phyloP scores from a whole-genome alignment of 2,797 vertebrate genomes.

The Hoplostethus atlanticus region DNA sequence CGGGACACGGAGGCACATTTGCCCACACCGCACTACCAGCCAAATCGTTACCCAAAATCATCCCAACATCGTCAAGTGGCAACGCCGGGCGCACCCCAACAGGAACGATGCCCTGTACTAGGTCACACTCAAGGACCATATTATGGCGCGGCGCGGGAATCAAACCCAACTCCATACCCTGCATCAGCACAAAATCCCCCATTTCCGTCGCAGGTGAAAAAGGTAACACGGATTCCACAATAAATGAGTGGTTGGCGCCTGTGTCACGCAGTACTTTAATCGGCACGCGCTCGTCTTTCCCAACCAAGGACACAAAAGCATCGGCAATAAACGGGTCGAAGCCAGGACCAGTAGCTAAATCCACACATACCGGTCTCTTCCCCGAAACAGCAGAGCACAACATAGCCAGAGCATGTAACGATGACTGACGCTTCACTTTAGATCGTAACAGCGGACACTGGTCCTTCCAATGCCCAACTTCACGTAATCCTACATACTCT shows the following conservation, averaged over 20 bases:
- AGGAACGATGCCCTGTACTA: neutral
- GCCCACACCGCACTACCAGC: neutral
- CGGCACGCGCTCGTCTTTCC: no score
- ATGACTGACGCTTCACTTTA: neutral
- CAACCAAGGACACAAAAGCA: no score
- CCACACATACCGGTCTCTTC: neutral
- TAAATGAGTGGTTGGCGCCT: no score
- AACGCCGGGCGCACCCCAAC: neutral
- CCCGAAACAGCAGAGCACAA: neutral
- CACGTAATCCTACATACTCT: slow-evolving; percentile 4
- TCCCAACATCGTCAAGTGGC: neutral
- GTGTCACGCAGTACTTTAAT: no score
- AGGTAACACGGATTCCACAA: no score
- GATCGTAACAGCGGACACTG: neutral
- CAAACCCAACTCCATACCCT: no score
- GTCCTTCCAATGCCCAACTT: neutral
- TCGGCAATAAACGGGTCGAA: no score
- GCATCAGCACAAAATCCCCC: neutral
- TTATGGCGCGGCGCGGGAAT: no score
- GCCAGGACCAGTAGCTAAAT: no score
- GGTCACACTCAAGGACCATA: no score
- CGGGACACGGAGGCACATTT: neutral
- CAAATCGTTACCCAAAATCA: neutral
- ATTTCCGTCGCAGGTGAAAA: no score
- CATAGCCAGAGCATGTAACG: neutral